These are phyloP conservation scores for Tylochromis polylepis DNA, from an alignment of 2,113 vertebrate species.

Conservation along the genomic window DNA sequence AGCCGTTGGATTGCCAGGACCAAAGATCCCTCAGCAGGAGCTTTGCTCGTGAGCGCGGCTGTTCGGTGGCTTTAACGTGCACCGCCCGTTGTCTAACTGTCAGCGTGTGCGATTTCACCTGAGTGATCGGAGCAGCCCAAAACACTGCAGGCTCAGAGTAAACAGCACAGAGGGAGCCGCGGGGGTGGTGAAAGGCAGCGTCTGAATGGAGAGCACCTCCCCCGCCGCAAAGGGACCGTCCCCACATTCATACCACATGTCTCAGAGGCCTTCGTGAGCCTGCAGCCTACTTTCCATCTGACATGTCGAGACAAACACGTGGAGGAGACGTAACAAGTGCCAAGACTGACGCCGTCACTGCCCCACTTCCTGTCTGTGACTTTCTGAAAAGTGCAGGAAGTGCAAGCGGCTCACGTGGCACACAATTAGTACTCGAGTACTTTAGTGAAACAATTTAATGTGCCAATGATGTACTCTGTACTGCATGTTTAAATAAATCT, in stretches of 20 bases:
- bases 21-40: not conserved
- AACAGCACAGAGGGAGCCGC: not conserved
- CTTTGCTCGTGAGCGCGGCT: not conserved
- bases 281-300: not conserved
- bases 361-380: not conserved
- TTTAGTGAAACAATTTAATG: not conserved
- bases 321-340: not conserved
- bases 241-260: not conserved
- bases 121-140: not conserved
- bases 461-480: not conserved
- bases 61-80: not conserved
- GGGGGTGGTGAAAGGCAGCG: not conserved
- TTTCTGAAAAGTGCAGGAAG: not conserved
- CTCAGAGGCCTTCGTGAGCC: not conserved
- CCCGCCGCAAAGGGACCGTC: conserved; percentile 26
- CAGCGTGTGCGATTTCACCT: not conserved
- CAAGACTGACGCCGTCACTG: not conserved
- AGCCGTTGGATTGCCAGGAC: not conserved
- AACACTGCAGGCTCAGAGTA: not conserved
- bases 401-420: not conserved
- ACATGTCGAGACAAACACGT: not conserved
- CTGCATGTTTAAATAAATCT: not conserved
- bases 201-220: conserved; percentile 56
- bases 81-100: not conserved
- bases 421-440: not conserved